Percentiles rank a stretch among this genome's conserved stretches.
phyloP scores from a whole-genome alignment of 2,888 invertebrate species.

The Tromatobia lineatoria region DNA sequence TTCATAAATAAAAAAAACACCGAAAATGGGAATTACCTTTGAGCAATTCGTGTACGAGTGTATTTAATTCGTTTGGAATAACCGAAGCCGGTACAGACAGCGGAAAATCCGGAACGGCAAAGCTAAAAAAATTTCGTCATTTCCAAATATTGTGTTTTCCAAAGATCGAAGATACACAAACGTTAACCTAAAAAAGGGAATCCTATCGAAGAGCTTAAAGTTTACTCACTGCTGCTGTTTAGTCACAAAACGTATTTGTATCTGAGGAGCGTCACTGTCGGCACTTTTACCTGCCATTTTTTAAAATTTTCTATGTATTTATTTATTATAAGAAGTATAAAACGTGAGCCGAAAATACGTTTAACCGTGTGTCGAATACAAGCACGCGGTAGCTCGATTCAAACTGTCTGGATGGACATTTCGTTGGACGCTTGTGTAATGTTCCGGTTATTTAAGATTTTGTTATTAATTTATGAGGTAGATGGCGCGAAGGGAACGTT shows the following conservation, averaged over 20 bases:
- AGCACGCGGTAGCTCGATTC: slow-evolving; percentile 33
- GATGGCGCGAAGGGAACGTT: too few species aligned
- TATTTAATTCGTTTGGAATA: slow-evolving; percentile 90
- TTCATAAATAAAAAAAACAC: slow-evolving; percentile 17
- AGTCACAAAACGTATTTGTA: slow-evolving; percentile 92
- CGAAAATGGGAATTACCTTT: slow-evolving; percentile 85
- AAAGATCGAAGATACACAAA: not conserved
- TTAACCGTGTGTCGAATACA: slow-evolving; percentile 10
- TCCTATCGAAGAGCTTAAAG: not conserved
- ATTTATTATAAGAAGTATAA: not conserved
- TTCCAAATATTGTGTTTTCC: not conserved
- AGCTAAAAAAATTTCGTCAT: slow-evolving; percentile 87
- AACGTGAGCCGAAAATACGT: not conserved
- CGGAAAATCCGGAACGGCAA: slow-evolving; percentile 94
- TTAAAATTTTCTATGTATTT: slow-evolving; percentile 1
- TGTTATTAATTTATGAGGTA: too few species aligned
- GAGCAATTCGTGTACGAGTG: slow-evolving; percentile 92
- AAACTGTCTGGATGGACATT: not conserved
- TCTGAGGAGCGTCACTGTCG: slow-evolving; percentile 87
- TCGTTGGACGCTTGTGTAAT: not conserved
- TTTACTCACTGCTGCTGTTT: slow-evolving; percentile 92
- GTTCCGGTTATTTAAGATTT: too few species aligned
- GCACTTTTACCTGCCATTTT: slow-evolving; percentile 69
- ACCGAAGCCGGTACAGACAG: slow-evolving; percentile 93
- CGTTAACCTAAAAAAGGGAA: slow-evolving; percentile 43